phyloP scores from a whole-genome alignment of 2,113 vertebrate species.

The Serilophus lunatus region DNA sequence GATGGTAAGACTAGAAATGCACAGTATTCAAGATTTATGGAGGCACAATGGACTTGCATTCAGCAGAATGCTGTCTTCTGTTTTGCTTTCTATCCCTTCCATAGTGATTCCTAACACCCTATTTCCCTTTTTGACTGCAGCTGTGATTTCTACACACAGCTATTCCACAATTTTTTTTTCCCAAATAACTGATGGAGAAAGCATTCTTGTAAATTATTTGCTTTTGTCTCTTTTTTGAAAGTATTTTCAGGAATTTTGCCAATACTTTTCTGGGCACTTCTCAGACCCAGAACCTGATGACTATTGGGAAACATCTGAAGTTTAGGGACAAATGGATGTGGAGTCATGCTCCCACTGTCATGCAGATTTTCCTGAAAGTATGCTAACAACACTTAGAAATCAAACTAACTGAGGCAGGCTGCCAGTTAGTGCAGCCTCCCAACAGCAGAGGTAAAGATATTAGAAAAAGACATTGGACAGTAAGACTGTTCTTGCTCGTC shows the following conservation, averaged over 20 bases:
- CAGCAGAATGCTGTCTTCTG: neutral
- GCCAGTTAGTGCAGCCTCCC: neutral
- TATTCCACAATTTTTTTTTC: accelerated
- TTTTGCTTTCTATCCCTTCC: neutral
- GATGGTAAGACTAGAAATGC: neutral
- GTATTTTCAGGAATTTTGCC: neutral
- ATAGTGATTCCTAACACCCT: neutral
- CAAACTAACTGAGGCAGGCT: neutral
- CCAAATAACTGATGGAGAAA: neutral
- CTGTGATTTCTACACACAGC: neutral
- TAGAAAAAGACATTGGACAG: neutral
- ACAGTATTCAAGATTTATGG: neutral
- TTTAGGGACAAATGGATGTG: neutral
- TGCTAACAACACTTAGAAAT: neutral
- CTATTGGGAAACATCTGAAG: neutral
- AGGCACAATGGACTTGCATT: neutral
- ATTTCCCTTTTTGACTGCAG: neutral
- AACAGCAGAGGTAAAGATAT: neutral
- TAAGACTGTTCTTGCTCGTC: neutral
- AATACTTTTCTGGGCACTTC: neutral
- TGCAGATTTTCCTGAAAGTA: neutral
- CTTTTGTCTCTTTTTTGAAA: neutral
- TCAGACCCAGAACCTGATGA: neutral
- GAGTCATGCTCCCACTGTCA: neutral
- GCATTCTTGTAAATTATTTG: neutral